These are phyloP conservation scores for Sicus ferrugineus DNA, from an alignment of 2,888 invertebrate genomes.

Conservation along the genomic window DNA sequence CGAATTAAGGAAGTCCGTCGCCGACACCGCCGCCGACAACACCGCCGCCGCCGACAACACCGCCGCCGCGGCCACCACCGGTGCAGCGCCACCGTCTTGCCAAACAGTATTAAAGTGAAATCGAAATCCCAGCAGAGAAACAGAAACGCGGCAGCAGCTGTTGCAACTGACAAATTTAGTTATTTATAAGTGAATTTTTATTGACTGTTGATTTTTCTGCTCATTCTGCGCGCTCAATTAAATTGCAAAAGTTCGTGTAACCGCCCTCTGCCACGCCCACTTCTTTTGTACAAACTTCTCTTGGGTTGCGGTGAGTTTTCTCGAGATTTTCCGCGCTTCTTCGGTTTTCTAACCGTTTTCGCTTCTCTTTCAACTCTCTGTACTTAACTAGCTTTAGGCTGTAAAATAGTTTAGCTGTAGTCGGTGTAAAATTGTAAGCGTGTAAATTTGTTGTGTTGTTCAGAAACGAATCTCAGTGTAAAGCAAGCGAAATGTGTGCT, in stretches of 20 bases:
- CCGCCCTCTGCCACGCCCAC: not conserved
- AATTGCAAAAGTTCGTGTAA: no score
- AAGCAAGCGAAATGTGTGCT: conserved; percentile 10
- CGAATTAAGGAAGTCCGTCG: conserved; percentile 49
- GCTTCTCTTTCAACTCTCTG: not conserved
- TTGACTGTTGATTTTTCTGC: conserved; percentile 14
- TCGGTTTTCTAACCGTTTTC: not conserved
- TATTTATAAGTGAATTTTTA: not conserved
- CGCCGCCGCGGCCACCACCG: not conserved
- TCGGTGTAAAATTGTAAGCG: conserved; percentile 14
- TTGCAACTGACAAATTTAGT: not conserved
- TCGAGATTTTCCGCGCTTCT: conserved; percentile 15
- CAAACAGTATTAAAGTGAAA: conserved; percentile 36
- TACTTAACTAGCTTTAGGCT: conserved; percentile 6
- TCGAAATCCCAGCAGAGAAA: not conserved
- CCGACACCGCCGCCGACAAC: no score
- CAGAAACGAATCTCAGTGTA: conserved; percentile 57
- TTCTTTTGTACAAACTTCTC: conserved; percentile 18
- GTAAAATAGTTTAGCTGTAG: conserved; percentile 11
- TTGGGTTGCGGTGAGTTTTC: conserved; percentile 39
- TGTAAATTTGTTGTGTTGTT: conserved; percentile 50
- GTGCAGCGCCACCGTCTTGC: not conserved
- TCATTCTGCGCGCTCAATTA: not conserved
- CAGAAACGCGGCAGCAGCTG: not conserved
- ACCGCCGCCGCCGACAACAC: no score